Percentiles rank a stretch among this genome's conserved stretches.
These are phyloP conservation scores for Malacoraja senta DNA, from an alignment of 2,797 vertebrate genomes.

Conservation along the genomic window DNA sequence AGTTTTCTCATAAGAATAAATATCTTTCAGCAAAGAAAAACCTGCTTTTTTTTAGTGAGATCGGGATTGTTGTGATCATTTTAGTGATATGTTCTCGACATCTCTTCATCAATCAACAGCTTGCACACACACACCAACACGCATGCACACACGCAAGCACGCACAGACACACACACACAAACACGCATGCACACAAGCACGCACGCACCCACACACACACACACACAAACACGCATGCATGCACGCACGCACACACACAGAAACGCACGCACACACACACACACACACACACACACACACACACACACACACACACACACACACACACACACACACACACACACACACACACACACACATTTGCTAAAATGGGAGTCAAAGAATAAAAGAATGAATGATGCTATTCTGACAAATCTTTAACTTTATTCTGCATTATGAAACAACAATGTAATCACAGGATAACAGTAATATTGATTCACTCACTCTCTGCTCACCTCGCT, in stretches of 20 bases:
- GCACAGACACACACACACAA: not conserved
- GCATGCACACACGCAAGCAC: not conserved
- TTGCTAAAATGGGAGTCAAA: not conserved
- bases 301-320: not conserved
- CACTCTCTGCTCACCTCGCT: not conserved
- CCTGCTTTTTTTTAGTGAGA: not conserved
- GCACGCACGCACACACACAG: no score
- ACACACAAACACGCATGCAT: no score
- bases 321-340: not conserved
- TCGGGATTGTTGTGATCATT: no score
- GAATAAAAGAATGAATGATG: not conserved
- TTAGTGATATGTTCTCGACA: not conserved
- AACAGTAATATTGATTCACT: not conserved
- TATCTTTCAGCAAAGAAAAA: not conserved
- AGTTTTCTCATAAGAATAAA: not conserved
- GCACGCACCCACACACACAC: not conserved
- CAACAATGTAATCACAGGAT: not conserved
- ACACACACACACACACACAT: not conserved
- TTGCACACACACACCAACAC: not conserved
- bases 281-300: not conserved
- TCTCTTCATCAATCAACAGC: no score
- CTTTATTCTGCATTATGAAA: slow-evolving; percentile 26
- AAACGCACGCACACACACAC: not conserved
- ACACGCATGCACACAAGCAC: no score
- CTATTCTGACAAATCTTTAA: not conserved